These are phyloP conservation scores for Ichneumon xanthorius DNA, from an alignment of 2,888 invertebrate species.

Conservation along the genomic window DNA sequence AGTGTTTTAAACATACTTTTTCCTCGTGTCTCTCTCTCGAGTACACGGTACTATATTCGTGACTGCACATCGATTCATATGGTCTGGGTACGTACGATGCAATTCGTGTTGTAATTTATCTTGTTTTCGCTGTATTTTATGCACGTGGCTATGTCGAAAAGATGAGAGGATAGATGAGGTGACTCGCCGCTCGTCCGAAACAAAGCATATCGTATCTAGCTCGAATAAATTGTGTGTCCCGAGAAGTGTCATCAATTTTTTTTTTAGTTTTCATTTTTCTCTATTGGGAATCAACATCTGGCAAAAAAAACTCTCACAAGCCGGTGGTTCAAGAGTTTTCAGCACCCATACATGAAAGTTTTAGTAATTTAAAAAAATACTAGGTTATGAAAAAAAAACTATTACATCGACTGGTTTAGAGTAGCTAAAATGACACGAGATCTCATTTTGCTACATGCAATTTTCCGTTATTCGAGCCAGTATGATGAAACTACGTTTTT, in stretches of 20 bases:
- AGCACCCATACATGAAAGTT: no score
- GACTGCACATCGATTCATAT: slow-evolving; percentile 3
- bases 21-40: neutral
- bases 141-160: neutral
- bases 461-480: no score
- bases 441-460: no score
- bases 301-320: neutral
- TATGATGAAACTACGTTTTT: neutral
- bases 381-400: no score
- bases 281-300: neutral
- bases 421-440: no score
- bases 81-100: neutral
- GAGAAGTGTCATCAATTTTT: neutral
- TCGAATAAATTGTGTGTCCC: neutral
- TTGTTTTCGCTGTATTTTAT: slow-evolving; percentile 7
- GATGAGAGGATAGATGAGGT: neutral
- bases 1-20: slow-evolving; percentile 5
- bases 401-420: no score
- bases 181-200: neutral
- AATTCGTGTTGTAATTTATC: neutral
- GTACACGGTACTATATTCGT: neutral
- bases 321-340: no score
- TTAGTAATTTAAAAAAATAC: no score
- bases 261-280: neutral
- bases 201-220: neutral